Evolutionary conservation across 2,113 vertebrate species (phyloP).

Genomic region (Oceanites oceanicus): DNA sequence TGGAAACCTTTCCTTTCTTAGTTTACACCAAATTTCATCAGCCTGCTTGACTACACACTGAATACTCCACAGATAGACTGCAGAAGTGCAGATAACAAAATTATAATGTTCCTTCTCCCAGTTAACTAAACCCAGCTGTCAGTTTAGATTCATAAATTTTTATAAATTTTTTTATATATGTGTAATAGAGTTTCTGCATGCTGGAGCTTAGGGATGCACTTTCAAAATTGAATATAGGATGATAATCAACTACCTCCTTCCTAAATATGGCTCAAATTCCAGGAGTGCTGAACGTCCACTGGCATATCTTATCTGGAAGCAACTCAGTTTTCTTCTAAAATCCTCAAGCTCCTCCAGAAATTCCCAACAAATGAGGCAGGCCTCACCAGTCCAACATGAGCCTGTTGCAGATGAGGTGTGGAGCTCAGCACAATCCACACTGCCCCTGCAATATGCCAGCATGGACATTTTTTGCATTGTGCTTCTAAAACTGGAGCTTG

Average conservation of each 20-base stretch:
- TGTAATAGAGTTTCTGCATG: not conserved
- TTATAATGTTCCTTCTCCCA: not conserved
- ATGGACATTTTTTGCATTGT: not conserved
- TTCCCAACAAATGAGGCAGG: not conserved
- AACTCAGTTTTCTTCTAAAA: not conserved
- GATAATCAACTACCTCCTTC: not conserved
- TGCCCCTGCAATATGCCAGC: not conserved
- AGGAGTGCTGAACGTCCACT: not conserved
- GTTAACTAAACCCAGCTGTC: not conserved
- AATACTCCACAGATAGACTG: not conserved
- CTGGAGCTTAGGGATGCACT: not conserved
- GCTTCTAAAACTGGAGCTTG: not conserved
- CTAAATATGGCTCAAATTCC: not conserved
- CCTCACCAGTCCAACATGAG: fast-evolving
- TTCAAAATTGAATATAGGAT: not conserved
- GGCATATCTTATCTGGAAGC: not conserved
- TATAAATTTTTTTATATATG: not conserved
- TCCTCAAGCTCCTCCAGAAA: not conserved
- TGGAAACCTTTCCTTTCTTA: not conserved
- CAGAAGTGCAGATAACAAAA: not conserved
- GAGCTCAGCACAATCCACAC: not conserved
- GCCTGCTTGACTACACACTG: not conserved
- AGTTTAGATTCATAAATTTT: not conserved
- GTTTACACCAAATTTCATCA: not conserved
- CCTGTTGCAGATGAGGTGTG: fast-evolving